Evolutionary conservation across 2,113 vertebrate species (phyloP).

Genomic region (Ameiurus melas): DNA sequence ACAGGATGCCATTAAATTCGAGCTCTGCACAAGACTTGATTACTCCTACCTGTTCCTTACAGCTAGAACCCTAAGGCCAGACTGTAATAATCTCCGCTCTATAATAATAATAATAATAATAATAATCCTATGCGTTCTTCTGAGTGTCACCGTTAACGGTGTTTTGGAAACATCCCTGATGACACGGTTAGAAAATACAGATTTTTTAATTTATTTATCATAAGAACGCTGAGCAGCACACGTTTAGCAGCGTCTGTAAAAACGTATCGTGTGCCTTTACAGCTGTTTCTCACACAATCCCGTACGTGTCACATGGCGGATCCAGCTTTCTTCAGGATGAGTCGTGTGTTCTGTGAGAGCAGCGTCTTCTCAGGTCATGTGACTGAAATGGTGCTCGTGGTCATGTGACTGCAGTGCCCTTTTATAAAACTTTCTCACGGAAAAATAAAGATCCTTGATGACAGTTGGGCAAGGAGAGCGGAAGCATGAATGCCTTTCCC

Average conservation of each 20-base stretch:
- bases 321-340: not conserved
- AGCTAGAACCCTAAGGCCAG: not conserved
- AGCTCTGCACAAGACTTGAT: not conserved
- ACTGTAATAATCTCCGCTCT: too few species aligned
- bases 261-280: not conserved
- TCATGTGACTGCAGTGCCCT: constrained; percentile 18
- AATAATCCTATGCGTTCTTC: not conserved
- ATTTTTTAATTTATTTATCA: not conserved
- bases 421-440: constrained; percentile 18
- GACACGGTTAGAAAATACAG: not conserved
- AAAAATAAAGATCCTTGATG: constrained; percentile 27
- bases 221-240: not conserved
- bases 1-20: not conserved
- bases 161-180: too few species aligned
- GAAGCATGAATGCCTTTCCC: constrained; percentile 12
- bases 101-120: not conserved
- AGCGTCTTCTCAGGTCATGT: not conserved
- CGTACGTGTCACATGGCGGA: not conserved
- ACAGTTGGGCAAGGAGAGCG: constrained; percentile 13
- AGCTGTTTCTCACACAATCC: not conserved
- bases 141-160: not conserved
- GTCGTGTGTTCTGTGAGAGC: not conserved
- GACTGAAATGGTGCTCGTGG: not conserved
- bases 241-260: not conserved
- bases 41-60: not conserved